A percentile compares a stretch with the other conserved stretches of the same genome.
These are phyloP conservation scores for Orchesella cincta DNA, from an alignment of 1,140 invertebrate species.

Conservation along the genomic window DNA sequence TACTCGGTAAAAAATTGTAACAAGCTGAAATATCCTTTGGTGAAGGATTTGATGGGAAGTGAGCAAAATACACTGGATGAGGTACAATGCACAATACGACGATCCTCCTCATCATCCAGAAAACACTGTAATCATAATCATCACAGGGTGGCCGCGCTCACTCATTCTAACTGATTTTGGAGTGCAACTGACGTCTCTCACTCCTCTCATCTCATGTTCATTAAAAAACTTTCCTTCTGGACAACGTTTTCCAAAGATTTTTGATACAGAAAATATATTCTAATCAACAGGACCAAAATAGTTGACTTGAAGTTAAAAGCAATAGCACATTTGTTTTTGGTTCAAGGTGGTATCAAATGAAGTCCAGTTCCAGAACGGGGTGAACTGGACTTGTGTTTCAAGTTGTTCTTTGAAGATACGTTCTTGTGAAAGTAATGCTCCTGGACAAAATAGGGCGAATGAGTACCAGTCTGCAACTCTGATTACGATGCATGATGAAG, in stretches of 20 bases:
- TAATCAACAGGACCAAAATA: no score
- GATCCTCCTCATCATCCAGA: no score
- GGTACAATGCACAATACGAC: no score
- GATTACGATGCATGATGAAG: neutral
- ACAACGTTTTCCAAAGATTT: no score
- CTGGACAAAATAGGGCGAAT: neutral
- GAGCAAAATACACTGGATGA: no score
- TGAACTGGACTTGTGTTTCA: neutral
- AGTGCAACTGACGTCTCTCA: neutral
- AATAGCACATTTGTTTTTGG: no score
- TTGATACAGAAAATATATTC: no score
- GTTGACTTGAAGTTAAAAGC: no score
- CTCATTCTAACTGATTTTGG: neutral
- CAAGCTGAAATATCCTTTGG: no score
- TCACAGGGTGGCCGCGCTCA: neutral
- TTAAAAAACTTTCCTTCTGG: neutral
- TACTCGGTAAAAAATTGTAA: conserved; percentile 14
- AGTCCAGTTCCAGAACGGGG: neutral
- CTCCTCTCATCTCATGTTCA: no score
- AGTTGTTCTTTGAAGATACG: neutral
- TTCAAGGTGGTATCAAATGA: conserved; percentile 7
- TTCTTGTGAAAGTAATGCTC: neutral
- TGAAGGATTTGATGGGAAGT: conserved; percentile 11
- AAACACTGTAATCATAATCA: conserved; percentile 15
- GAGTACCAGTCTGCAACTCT: neutral